phyloP scores from a whole-genome alignment of 23 tunicate genomes.

The Botrylloides violaceus region DNA sequence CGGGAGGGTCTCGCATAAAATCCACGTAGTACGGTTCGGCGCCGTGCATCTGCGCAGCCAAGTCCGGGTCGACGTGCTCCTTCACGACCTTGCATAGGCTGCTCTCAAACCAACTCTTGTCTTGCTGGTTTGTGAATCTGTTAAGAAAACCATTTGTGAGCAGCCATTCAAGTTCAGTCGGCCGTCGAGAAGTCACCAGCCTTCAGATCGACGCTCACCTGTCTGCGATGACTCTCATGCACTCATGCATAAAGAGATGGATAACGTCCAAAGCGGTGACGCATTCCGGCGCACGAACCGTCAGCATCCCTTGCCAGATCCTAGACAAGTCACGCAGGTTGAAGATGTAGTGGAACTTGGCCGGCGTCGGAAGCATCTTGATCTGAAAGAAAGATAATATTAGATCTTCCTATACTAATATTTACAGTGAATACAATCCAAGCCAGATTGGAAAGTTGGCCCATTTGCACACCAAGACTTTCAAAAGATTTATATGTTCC shows the following conservation, averaged over 20 bases:
- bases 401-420: too few relatives aligned
- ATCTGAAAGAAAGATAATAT: constrained; percentile 24
- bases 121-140: constrained; percentile 80
- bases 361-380: constrained; percentile 99
- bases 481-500: too few relatives aligned
- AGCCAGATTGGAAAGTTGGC: too few relatives aligned
- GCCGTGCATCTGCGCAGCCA: constrained; percentile 22
- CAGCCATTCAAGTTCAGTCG: too few relatives aligned
- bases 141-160: too few relatives aligned
- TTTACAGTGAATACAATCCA: too few relatives aligned
- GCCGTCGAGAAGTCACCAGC: too few relatives aligned
- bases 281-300: constrained; percentile 55
- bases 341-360: constrained; percentile 99
- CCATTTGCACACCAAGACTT: too few relatives aligned
- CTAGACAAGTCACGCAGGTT: constrained; percentile 96
- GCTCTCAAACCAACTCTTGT: constrained; percentile 89
- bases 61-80: constrained; percentile 45
- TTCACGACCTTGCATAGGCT: constrained; percentile 38
- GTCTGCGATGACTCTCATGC: constrained; percentile 93
- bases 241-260: constrained; percentile 87
- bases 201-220: constrained; percentile 44
- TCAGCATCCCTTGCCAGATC: constrained; percentile 98
- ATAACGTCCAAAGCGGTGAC: constrained; percentile 21
- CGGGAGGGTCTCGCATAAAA: constrained; percentile 96
- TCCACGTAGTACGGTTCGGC: constrained; percentile 93